Conservation (phyloP, 2,797 vertebrate species). For the Danio aesculapii region DNA sequence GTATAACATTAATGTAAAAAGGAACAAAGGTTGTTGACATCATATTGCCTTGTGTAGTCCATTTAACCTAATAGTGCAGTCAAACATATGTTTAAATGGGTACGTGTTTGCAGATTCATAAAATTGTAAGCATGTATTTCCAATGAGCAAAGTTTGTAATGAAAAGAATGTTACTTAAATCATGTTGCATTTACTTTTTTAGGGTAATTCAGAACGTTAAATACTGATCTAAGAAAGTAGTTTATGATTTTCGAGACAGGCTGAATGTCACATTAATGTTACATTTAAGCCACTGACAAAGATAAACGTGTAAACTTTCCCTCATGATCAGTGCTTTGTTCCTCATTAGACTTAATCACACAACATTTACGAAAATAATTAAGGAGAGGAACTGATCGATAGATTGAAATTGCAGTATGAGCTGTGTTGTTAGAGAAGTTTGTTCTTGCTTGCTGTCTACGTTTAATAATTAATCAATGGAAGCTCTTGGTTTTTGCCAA, state of each 20-base stretch:
- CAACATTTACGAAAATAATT: constrained; percentile 25
- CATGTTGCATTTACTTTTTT: too few species aligned
- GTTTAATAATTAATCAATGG: constrained; percentile 29
- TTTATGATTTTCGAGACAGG: background rate
- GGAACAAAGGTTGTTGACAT: too few species aligned
- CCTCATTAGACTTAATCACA: constrained; percentile 24
- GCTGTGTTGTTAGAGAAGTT: constrained; percentile 9
- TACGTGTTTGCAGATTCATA: too few species aligned
- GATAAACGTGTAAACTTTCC: background rate
- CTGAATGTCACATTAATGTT: background rate
- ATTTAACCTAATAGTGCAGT: too few species aligned
- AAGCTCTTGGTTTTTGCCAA: constrained; percentile 36
- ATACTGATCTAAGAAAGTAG: background rate
- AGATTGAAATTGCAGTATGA: constrained; percentile 12
- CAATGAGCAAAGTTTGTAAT: too few species aligned
- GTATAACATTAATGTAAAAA: too few species aligned
- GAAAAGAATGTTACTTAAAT: too few species aligned
- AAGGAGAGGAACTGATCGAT: constrained; percentile 10
- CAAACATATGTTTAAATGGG: too few species aligned
- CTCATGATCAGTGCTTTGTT: background rate
- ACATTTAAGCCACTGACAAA: background rate
- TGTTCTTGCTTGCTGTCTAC: constrained; percentile 17
- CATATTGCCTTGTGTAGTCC: too few species aligned
- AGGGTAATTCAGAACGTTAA: constrained; percentile 25
- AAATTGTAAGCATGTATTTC: too few species aligned